Evolutionary conservation across 2,797 vertebrate genomes (phyloP), one percentile per base, ranked within the genome.

Genomic region (Parauchenoglanis punctatus): DNA sequence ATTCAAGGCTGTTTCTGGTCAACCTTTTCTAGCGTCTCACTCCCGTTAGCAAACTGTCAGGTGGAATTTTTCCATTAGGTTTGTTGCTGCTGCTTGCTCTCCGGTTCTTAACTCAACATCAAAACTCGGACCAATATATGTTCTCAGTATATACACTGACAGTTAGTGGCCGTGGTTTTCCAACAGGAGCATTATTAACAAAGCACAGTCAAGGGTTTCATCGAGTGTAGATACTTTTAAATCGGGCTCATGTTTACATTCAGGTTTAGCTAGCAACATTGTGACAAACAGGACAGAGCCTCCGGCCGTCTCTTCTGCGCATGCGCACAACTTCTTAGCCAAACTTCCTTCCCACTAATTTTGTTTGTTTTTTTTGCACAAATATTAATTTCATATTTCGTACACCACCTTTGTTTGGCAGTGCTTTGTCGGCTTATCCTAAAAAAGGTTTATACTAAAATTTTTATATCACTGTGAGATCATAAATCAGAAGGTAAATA

Each of bases 291-390:
- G 90, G 80, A 89, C 90, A 89, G 88, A 73, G 82, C 40, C 89
- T 88, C 59, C 61, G 88, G 88, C 88, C 93, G 91, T 90, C 90
- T 91, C 58, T 28, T 86, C 0, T 87, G 92, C 95, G 88, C 95
- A 94, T 25, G 96, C 95, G 96, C 93, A 92, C 31, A 87, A 83
- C 68, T 77, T 56, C n/a, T 83, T 85, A 84, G 83, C 63, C 87
- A 90, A 91, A 89, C 91, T 89, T 88, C 85, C 83, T 61, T 52
- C 17, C 23, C 40, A n/a, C 2, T 4, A 0, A 6, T 58, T 28
- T 15, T n/a, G 11, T 11, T 68, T 7, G 4, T 61, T n/a, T 65
- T 65, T 12, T 65, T 65, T 44, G 23, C 56, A 81, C 31, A 81
- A 61, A 81, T 65, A 65, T 44, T 13, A 59, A 63, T 80, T 40